Conservation (phyloP, 2,888 invertebrate species). For the Lacanobia wlatinum region DNA sequence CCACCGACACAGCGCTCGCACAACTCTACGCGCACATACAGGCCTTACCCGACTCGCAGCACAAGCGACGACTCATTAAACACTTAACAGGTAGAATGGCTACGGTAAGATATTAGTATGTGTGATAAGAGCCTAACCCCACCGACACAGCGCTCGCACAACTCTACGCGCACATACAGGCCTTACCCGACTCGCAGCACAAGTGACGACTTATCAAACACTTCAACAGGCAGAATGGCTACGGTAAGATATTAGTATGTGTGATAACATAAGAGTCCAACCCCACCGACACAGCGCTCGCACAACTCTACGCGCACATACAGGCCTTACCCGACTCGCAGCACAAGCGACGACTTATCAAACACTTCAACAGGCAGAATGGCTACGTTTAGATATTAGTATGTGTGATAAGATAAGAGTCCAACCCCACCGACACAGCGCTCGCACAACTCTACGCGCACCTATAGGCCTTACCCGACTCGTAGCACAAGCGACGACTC, state of each 20-base stretch:
- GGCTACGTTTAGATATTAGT: constrained; percentile 91
- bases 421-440: constrained; percentile 96
- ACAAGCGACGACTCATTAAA: constrained; percentile 95
- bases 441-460: constrained; percentile 97
- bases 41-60: constrained; percentile 96
- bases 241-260: constrained; percentile 85
- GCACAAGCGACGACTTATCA: constrained; percentile 95
- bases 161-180: constrained; percentile 97
- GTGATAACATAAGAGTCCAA: constrained; percentile 89
- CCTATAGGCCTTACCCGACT: constrained; percentile 97
- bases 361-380: constrained; percentile 97
- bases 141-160: constrained; percentile 97
- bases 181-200: constrained; percentile 96
- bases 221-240: constrained; percentile 96
- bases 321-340: constrained; percentile 97
- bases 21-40: constrained; percentile 98
- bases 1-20: constrained; percentile 96
- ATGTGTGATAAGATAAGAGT: constrained; percentile 78
- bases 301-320: constrained; percentile 97
- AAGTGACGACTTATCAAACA: constrained; percentile 96
- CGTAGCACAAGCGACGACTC: constrained; percentile 95
- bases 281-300: constrained; percentile 96
- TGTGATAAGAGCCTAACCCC: constrained; percentile 92
- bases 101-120: constrained; percentile 88
- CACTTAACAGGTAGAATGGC: constrained; percentile 97